Percentiles rank a stretch among this genome's conserved stretches.
Evolutionary conservation across 2,797 vertebrate genomes (phyloP).

Genomic region (Tiaroga cobitis): DNA sequence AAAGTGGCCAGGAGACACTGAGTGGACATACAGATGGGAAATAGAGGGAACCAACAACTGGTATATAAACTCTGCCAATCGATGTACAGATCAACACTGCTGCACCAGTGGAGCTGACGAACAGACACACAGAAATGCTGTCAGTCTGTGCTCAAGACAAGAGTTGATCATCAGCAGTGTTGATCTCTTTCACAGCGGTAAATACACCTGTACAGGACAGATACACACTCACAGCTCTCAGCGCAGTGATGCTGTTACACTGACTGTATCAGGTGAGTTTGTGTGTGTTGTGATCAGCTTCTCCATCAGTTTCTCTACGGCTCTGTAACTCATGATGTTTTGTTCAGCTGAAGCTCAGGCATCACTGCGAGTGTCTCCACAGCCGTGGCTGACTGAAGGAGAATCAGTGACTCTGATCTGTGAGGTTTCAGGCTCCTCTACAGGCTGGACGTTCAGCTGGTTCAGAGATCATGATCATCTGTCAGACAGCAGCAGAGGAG

Average conservation of each 20-base stretch:
- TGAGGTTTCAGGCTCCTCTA: conserved; percentile 34
- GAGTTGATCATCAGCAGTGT: neutral
- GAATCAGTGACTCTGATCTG: conserved; percentile 51
- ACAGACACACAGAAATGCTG: too few species aligned
- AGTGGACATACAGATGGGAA: too few species aligned
- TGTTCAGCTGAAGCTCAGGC: neutral
- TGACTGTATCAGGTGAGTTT: too few species aligned
- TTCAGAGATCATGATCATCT: conserved; percentile 46
- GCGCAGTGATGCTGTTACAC: conserved; percentile 14
- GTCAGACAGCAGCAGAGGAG: conserved; percentile 18
- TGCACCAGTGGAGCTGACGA: too few species aligned
- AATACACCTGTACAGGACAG: conserved; percentile 53
- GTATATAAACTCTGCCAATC: neutral
- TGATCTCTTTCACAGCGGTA: neutral
- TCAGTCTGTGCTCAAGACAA: neutral
- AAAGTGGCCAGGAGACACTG: too few species aligned
- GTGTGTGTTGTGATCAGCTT: too few species aligned
- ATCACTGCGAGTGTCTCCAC: conserved; percentile 48
- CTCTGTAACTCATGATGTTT: neutral
- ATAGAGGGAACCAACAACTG: neutral
- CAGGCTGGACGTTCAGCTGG: conserved; percentile 67
- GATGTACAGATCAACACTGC: too few species aligned
- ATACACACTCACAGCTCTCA: neutral
- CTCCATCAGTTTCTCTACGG: too few species aligned
- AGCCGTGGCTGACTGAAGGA: conserved; percentile 58